These are phyloP conservation scores for Harmothoe impar DNA, from an alignment of 2,888 invertebrate species.

Conservation along the genomic window DNA sequence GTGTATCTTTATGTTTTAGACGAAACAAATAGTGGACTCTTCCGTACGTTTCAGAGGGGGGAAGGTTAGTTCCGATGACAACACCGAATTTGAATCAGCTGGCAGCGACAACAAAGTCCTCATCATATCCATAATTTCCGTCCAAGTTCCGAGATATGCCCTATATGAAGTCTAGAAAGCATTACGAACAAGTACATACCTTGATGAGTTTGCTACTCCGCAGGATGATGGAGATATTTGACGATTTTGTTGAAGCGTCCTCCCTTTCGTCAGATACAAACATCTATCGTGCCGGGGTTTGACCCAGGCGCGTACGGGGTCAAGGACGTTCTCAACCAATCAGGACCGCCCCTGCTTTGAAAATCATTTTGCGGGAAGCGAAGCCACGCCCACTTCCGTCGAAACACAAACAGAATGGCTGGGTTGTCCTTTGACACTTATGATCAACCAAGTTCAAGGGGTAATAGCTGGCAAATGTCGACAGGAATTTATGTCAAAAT, in stretches of 20 bases:
- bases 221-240: constrained; percentile 46
- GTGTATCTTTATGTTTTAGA: too few species aligned
- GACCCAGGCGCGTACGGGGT: constrained; percentile 55
- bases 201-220: not conserved
- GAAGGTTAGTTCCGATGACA: constrained; percentile 63
- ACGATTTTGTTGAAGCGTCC: not conserved
- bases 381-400: constrained; percentile 61
- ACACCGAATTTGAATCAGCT: constrained; percentile 63
- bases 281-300: constrained; percentile 43
- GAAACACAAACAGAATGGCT: constrained; percentile 5
- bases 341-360: not conserved
- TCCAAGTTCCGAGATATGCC: not conserved
- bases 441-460: not conserved
- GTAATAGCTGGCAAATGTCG: too few species aligned
- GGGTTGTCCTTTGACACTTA: not conserved
- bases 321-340: constrained; percentile 63
- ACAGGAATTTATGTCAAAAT: too few species aligned
- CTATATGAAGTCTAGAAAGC: not conserved
- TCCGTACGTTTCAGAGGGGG: constrained; percentile 40
- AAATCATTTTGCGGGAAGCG: constrained; percentile 22
- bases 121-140: not conserved
- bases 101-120: constrained; percentile 33
- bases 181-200: constrained; percentile 4
- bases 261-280: not conserved
- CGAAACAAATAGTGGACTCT: not conserved